Base-by-base conservation (phyloP, 2,113 vertebrate species). In the Equus przewalskii region DNA sequence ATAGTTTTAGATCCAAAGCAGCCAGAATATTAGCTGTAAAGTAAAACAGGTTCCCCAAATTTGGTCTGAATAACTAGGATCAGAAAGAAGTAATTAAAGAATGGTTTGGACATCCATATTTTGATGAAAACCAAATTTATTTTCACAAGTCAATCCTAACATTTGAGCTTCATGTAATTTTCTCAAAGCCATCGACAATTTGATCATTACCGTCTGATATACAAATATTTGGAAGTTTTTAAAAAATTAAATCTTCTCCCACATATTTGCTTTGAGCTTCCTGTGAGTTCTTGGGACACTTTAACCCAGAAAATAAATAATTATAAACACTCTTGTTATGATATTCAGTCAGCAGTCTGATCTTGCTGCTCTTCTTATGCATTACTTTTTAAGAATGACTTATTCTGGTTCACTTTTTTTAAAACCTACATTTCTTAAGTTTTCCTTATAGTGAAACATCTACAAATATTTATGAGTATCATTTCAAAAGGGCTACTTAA, bases 51-150 rank as follows among this genome's bases (percentile, higher is more conserved):
- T 81, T 78, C 10, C 14, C 11, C 6, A 78, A 93, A 54, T 75
- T 51, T 69, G 96, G 41, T 88, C 88, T 81, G 33, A 91, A 56
- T 89, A 85, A 58, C 16, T 88, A 91, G 10, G 8, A 51, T 84
- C 88, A 90, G 18, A 94, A 72, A 90, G 28, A 83, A 95, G 12
- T 64, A 64, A 87, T 88, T 94, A 4, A 67, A 91, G 88, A 92
- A 46, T 92, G 51, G 21, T n/a, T 96, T 89, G 49, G 22, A 54
- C 64, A 95, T 67, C 95, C 30, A 80, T 26, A 84, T 73, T 92
- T 94, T 76, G 60, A 83, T 94, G 46, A 92, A 96, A 89, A 73
- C n/a, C 46, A 93, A 93, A 87, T 78, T 64, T 80, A 80, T 94
- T 92, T 96, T 65, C 5, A 54, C 28, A 90, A 70, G 12, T 78